phyloP scores from a whole-genome alignment of 2,888 invertebrate species.

The Aplocera efformata region DNA sequence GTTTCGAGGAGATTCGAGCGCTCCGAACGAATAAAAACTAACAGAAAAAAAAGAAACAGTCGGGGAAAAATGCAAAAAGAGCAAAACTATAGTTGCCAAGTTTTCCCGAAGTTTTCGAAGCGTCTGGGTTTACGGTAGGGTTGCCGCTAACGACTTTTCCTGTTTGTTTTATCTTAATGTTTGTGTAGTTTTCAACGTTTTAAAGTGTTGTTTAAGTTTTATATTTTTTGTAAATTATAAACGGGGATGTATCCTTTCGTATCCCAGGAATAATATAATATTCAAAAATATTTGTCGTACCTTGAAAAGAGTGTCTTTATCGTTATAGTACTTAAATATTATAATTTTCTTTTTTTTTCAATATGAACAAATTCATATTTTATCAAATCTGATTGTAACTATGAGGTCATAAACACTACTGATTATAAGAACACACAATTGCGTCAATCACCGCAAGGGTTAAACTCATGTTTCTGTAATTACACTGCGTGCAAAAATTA shows the following conservation, averaged over 20 bases:
- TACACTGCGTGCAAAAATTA: too few relatives aligned
- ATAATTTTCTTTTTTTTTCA: too few relatives aligned
- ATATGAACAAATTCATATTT: too few relatives aligned
- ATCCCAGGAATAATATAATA: too few relatives aligned
- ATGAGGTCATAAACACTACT: too few relatives aligned
- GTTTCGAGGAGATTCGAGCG: slow-evolving; percentile 71
- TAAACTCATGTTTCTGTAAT: too few relatives aligned
- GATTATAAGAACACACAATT: too few relatives aligned
- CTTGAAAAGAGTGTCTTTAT: too few relatives aligned
- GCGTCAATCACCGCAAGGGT: too few relatives aligned
- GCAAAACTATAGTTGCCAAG: slow-evolving; percentile 71
- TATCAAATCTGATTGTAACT: too few relatives aligned
- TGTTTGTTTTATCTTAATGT: slow-evolving; percentile 44
- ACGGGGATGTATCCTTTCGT: neutral
- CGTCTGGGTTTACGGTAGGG: slow-evolving; percentile 48
- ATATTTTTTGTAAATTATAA: slow-evolving; percentile 18
- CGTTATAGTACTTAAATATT: too few relatives aligned
- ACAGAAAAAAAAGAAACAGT: slow-evolving; percentile 44
- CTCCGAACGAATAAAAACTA: slow-evolving; percentile 47
- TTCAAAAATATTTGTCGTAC: too few relatives aligned
- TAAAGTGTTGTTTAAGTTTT: slow-evolving; percentile 30
- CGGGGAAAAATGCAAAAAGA: slow-evolving; percentile 73
- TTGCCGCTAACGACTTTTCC: slow-evolving; percentile 50
- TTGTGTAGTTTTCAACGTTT: slow-evolving; percentile 29
- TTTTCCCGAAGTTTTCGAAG: slow-evolving; percentile 62